Base-by-base conservation (phyloP, 2,888 invertebrate species). In the Yponomeuta malinellus region DNA sequence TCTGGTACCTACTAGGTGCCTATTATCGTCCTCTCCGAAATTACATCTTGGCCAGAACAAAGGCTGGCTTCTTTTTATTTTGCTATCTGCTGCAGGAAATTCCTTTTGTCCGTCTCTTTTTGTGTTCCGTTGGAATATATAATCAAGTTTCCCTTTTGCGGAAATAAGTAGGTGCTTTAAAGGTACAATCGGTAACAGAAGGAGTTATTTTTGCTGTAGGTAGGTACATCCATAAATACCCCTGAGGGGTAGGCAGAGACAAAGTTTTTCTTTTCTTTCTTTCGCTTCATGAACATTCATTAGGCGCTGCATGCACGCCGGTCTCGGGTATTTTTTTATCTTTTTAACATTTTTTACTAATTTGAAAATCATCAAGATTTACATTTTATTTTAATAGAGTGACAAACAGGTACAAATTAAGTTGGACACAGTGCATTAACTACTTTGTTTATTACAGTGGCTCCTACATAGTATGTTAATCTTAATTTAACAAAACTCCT, bases 11-110 rank as follows among this genome's bases (percentile, higher is more conserved):
- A 80, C 80, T 76, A 76, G 67, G 67, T 70, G 69, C 66, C 79
- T 76, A 81, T 83, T 81, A 83, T 79, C 76, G 76, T 75, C 77
- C 37, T 74, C 75, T 33, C 65, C n/a, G 73, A 77, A 82, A 80
- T 82, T 79, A 79, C 78, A 76, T 72, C 73, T 74, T 71, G 68
- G 29, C 23, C 52, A 9, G 52, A 65, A 67, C 67, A 67, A 71
- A 71, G 59, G 67, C 31, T 67, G 66, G 10, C 63, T 15, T 59
- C 8, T 52, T 71, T 67, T 70, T 70, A 65, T 48, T 70, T 70
- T 29, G 43, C 48, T 65, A 65, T 48, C 52, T 52, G 48, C 12
- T 15, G 48, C 23, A 52, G 68, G 52, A 48, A 68, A 68, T 52
- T 52, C 48, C 23, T 52, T 59, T 68, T 68, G 68, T 68, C 12